Evolutionary conservation across 2,888 invertebrate genomes (phyloP).

Genomic region (Xestia c-nigrum): DNA sequence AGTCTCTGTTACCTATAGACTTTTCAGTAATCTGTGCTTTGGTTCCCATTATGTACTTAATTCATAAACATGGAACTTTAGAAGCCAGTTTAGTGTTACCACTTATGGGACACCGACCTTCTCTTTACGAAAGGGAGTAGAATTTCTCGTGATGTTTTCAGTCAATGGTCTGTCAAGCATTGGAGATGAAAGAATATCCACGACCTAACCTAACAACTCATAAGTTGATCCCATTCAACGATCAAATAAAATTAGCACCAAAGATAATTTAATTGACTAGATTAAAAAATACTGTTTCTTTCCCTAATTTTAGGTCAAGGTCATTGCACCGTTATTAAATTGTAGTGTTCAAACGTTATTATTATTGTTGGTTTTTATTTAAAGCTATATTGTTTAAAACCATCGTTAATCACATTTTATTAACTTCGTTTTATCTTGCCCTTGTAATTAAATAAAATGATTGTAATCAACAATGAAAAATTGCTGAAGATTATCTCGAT

Average conservation of each 20-base stretch:
- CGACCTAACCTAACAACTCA: background rate
- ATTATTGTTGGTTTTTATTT: constrained; percentile 6
- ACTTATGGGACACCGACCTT: no score
- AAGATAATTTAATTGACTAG: background rate
- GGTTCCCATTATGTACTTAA: background rate
- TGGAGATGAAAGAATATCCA: background rate
- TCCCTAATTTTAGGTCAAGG: constrained; percentile 68
- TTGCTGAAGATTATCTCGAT: background rate
- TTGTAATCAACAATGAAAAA: background rate
- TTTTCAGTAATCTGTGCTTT: no score
- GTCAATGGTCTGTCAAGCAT: background rate
- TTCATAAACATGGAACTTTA: background rate
- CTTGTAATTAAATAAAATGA: constrained; percentile 23
- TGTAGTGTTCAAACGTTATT: constrained; percentile 12
- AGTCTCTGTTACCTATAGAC: background rate
- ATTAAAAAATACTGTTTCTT: background rate
- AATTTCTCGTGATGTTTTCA: background rate
- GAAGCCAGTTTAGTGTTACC: background rate
- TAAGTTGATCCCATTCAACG: background rate
- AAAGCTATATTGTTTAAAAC: background rate
- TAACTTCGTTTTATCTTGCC: constrained; percentile 17
- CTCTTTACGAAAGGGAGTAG: background rate
- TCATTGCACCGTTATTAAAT: constrained; percentile 49
- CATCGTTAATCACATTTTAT: constrained; percentile 8
- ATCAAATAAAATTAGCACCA: background rate